Percentiles rank a stretch among this genome's conserved stretches.
phyloP scores from a whole-genome alignment of 2,888 invertebrate genomes.

The Drosophila anceps region DNA sequence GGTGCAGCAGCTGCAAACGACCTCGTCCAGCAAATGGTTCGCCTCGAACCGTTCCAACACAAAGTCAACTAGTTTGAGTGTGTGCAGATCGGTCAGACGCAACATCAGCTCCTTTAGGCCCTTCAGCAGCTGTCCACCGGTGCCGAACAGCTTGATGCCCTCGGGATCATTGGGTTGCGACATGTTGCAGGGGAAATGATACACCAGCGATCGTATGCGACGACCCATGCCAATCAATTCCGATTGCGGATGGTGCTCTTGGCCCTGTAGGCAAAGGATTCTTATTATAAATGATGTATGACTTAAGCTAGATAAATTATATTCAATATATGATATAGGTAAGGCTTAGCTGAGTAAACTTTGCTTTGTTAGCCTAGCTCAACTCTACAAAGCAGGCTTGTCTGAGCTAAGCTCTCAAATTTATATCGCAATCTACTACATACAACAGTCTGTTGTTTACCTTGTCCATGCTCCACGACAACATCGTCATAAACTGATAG shows the following conservation, averaged over 20 bases:
- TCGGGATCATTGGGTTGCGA: conserved; percentile 88
- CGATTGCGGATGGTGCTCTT: conserved; percentile 63
- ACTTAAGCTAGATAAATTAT: background rate
- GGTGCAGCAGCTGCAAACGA: conserved; percentile 88
- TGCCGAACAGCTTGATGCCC: conserved; percentile 90
- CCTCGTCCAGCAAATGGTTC: conserved; percentile 90
- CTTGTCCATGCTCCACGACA: conserved; percentile 90
- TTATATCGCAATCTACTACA: background rate
- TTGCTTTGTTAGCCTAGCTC: background rate
- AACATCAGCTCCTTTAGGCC: conserved; percentile 89
- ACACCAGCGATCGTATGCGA: conserved; percentile 88
- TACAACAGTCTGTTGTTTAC: conserved; percentile 51
- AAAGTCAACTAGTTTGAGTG: conserved; percentile 90
- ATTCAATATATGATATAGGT: background rate
- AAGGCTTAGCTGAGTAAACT: background rate
- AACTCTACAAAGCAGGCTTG: background rate
- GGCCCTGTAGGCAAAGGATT: conserved; percentile 35
- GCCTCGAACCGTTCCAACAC: conserved; percentile 91
- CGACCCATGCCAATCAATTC: conserved; percentile 86
- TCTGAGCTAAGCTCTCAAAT: too few relatives aligned
- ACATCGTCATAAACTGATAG: conserved; percentile 93
- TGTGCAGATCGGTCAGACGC: conserved; percentile 88
- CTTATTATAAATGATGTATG: background rate
- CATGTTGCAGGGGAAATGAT: conserved; percentile 92
- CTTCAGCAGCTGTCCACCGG: conserved; percentile 90